A percentile compares a stretch with the other conserved stretches of the same genome.
These are phyloP conservation scores for Drosophila orena DNA, from an alignment of 1,140 invertebrate species.

Conservation along the genomic window DNA sequence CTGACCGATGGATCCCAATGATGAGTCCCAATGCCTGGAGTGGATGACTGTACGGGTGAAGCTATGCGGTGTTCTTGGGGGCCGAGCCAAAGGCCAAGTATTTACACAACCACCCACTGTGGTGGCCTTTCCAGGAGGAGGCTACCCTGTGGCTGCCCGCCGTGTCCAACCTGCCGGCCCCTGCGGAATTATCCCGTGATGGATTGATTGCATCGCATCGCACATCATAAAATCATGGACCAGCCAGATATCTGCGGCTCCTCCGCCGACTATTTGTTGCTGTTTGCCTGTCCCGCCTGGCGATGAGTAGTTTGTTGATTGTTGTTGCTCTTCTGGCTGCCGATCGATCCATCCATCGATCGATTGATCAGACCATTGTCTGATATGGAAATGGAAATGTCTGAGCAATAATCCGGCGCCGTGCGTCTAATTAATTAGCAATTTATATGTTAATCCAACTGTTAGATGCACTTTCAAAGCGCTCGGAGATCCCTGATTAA, in stretches of 20 bases:
- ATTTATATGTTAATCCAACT: slow-evolving; percentile 80
- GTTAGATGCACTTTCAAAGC: slow-evolving; percentile 36
- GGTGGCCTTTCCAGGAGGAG: slow-evolving; percentile 47
- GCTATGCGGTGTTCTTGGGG: slow-evolving; percentile 73
- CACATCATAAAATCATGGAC: slow-evolving; percentile 74
- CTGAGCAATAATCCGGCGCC: slow-evolving; percentile 71
- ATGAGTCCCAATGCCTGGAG: slow-evolving; percentile 30
- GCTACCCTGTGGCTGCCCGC: slow-evolving; percentile 57
- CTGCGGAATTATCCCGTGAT: slow-evolving; percentile 62
- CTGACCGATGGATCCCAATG: slow-evolving; percentile 13
- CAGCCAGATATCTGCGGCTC: slow-evolving; percentile 25
- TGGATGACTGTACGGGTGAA: slow-evolving; percentile 10
- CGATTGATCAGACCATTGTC: slow-evolving; percentile 40
- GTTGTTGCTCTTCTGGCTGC: slow-evolving; percentile 53
- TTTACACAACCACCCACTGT: slow-evolving; percentile 80
- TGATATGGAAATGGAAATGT: slow-evolving; percentile 38
- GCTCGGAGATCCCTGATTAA: slow-evolving; percentile 30
- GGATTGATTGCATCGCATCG: slow-evolving; percentile 78
- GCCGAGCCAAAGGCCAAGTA: slow-evolving; percentile 74
- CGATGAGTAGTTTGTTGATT: slow-evolving; percentile 80
- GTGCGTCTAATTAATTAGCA: slow-evolving; percentile 77
- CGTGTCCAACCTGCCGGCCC: slow-evolving; percentile 40
- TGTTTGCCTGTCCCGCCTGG: slow-evolving; percentile 53
- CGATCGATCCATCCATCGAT: slow-evolving; percentile 63
- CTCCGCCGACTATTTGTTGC: slow-evolving; percentile 40